Base-by-base conservation (phyloP, 2,113 vertebrate genomes). In the Panthera uncia region DNA sequence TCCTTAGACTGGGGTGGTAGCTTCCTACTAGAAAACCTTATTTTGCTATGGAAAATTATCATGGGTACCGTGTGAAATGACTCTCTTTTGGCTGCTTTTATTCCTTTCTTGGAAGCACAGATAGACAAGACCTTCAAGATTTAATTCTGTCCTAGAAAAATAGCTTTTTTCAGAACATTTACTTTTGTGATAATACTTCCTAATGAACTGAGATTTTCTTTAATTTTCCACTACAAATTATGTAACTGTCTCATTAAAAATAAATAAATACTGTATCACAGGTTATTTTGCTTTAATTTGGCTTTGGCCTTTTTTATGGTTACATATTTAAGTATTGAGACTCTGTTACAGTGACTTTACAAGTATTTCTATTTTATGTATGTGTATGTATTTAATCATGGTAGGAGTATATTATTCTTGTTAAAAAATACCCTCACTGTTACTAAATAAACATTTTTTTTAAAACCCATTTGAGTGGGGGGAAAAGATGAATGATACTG, bases 51-150 rank as follows among this genome's bases (percentile, higher is more conserved):
- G 81, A 95, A 95, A 83, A 95, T 94, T 85, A 83, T 86, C 69
- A 83, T n/a, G 52, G 81, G n/a, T 61, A 81, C 31, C 74, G 41
- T 95, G 48, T 66, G 69, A 96, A 94, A 73, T 96, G 76, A 38
- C 82, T 97, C 86, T 96, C 98, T 97, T 74, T 66, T 74, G 52
- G 11, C 94, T 97, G 74, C 52, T 71, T 14, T 96, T 83, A 81
- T 78, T 85, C 31, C 31, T 97, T 84, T 87, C 65, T 84, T 84
- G 91, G 73, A 93, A 96, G 52, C 78, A 94, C 83, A 95, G 50
- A 76, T 38, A 79, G 33, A 66, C 4, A 95, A 38, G 50, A 90
- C 36, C 38, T 92, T 55, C 18, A 83, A 92, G 84, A 57, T 92
- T 65, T 74, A 95, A 81, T 94, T 94, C 61, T 82, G n/a, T 80